phyloP scores from a whole-genome alignment of 1,140 invertebrate species.

The Nasonia giraulti region DNA sequence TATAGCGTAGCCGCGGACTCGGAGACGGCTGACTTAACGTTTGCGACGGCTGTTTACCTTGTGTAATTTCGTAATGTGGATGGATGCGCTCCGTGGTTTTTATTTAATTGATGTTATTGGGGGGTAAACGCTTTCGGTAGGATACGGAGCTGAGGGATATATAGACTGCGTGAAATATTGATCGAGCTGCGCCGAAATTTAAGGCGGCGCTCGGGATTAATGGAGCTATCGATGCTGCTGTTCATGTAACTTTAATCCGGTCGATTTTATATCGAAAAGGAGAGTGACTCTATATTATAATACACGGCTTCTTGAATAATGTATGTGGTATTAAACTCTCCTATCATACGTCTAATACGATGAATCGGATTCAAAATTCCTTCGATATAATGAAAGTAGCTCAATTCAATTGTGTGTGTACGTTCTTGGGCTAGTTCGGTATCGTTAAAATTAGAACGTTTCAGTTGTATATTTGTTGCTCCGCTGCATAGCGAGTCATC shows the following conservation, averaged over 20 bases:
- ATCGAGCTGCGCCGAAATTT: background rate
- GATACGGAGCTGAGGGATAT: background rate
- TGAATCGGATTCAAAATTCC: too few relatives aligned
- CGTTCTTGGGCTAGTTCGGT: too few relatives aligned
- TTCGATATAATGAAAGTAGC: too few relatives aligned
- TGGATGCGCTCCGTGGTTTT: conserved; percentile 2
- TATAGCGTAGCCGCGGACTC: background rate
- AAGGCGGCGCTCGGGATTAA: background rate
- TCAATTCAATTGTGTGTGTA: too few relatives aligned
- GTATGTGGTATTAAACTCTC: too few relatives aligned
- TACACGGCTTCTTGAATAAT: too few relatives aligned
- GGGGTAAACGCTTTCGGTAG: background rate
- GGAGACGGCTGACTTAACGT: background rate
- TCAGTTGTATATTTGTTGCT: too few relatives aligned
- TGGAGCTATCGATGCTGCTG: background rate
- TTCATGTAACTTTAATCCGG: conserved; percentile 1
- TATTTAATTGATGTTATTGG: conserved; percentile 16
- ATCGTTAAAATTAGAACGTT: too few relatives aligned
- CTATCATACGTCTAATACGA: too few relatives aligned
- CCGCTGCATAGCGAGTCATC: too few relatives aligned
- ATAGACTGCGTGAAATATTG: background rate
- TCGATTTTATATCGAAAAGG: background rate
- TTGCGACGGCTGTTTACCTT: background rate
- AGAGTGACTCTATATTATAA: too few relatives aligned
- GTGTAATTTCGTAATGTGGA: conserved; percentile 27